These are phyloP conservation scores for Corythucha ciliata DNA, from an alignment of 2,888 invertebrate species.

Conservation along the genomic window DNA sequence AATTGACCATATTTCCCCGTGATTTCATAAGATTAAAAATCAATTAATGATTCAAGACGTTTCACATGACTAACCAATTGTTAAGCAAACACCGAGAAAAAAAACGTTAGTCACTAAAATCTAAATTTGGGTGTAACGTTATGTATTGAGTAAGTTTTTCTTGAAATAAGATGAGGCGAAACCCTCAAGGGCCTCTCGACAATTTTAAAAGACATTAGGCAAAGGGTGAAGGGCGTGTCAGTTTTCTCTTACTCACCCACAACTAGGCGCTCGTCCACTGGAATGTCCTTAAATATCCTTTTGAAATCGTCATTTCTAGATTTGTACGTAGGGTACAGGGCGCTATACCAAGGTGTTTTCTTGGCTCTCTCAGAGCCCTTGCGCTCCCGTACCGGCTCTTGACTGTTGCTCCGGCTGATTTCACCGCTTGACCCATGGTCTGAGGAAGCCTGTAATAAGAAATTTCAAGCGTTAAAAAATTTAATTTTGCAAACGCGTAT, in stretches of 20 bases:
- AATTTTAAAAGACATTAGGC: background rate
- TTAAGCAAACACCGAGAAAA: too few relatives aligned
- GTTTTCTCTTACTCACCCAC: slow-evolving; percentile 68
- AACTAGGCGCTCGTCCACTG: slow-evolving; percentile 80
- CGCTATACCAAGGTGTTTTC: slow-evolving; percentile 72
- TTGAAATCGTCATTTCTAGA: slow-evolving; percentile 87
- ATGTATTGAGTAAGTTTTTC: too few relatives aligned
- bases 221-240: background rate
- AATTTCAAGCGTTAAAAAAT: too few relatives aligned
- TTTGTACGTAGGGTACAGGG: slow-evolving; percentile 86
- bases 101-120: too few relatives aligned
- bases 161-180: too few relatives aligned
- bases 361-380: slow-evolving; percentile 50
- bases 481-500: too few relatives aligned
- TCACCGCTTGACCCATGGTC: slow-evolving; percentile 25
- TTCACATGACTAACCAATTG: too few relatives aligned
- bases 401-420: slow-evolving; percentile 29
- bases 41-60: too few relatives aligned
- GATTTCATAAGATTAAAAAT: too few relatives aligned
- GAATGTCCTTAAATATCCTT: slow-evolving; percentile 81
- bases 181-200: too few relatives aligned
- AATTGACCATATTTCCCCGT: too few relatives aligned
- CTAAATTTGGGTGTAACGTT: too few relatives aligned
- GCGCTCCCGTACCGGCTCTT: slow-evolving; percentile 36
- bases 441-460: slow-evolving; percentile 19